Evolutionary conservation across 2,797 vertebrate genomes (phyloP), one percentile per base, ranked within the genome.

Genomic region (Serranus cabrilla): DNA sequence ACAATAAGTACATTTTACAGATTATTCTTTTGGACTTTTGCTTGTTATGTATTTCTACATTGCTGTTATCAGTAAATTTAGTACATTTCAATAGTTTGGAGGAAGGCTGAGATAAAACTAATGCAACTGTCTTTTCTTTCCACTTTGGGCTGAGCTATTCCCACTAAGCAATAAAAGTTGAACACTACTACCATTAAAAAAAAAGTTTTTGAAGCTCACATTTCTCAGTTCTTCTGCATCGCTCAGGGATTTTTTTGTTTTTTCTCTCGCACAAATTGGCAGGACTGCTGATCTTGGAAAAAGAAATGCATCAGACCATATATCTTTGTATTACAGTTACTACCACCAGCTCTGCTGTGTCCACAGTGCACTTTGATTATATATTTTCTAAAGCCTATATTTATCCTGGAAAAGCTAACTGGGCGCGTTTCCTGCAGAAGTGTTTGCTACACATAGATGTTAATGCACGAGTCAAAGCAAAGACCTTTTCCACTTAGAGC

Each of bases 261-360:
- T 43, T 52, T 14, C 16, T 45, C 7, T 10, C 23, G 7, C 40
- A 49, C 54, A 50, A 76, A 74, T 64, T 13, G 14, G 40, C 25
- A 39, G 49, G 51, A 74, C 39, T 68, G 75, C 71, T 70, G 71
- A 80, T 65, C 4, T 11, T 25, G 25, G 58, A 20, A 45, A 75
- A 66, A 21, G 8, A 74, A 80, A 76, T 5, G 7, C 52, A 58
- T 69, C 69, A 20, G 50, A 25, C 16, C 37, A 56, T 52, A 42
- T 50, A 64, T 51, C 45, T 74, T 62, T 66, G 17, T 25, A 7
- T 47, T 43, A 49, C 23, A 20, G 8, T 40, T 7, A 7, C 45
- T 7, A 49, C 47, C 27, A 16, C 3, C 2, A 0, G 20, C 58
- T 63, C 27, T 76, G 47, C 65, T 42, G 63, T 59, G 50, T 40